These are phyloP conservation scores for Corydoras sp. DNA, from an alignment of 2,113 vertebrate genomes.

Conservation along the genomic window DNA sequence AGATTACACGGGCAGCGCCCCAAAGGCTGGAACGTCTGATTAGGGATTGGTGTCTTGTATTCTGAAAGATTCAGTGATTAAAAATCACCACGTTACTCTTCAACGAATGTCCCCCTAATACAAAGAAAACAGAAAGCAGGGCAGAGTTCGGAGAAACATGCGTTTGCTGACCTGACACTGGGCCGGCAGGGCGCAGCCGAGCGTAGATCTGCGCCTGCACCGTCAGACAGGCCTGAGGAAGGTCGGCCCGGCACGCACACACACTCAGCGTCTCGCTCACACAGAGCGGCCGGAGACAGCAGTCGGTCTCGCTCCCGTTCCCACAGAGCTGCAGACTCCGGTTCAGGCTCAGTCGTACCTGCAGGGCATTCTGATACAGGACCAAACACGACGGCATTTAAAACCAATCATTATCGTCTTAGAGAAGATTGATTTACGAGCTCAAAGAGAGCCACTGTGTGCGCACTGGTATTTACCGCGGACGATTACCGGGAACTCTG, in stretches of 20 bases:
- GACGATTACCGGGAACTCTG: too few species aligned
- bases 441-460: too few species aligned
- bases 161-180: conserved; percentile 63
- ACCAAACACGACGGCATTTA: conserved; percentile 14
- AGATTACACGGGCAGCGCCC: conserved; percentile 88
- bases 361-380: conserved; percentile 58
- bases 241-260: conserved; percentile 64
- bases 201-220: conserved; percentile 79
- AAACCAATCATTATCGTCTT: too few species aligned
- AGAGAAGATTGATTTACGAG: background rate
- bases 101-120: background rate
- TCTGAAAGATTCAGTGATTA: conserved; percentile 57
- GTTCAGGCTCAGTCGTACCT: conserved; percentile 63
- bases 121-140: background rate
- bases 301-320: conserved; percentile 55
- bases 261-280: conserved; percentile 73
- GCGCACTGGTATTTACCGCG: too few species aligned
- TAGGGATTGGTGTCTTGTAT: conserved; percentile 74
- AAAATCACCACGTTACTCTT: too few species aligned
- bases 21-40: conserved; percentile 83
- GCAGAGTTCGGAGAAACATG: too few species aligned
- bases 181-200: conserved; percentile 57
- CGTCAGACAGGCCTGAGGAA: conserved; percentile 65
- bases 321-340: conserved; percentile 63
- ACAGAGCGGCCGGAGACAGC: conserved; percentile 68